Evolutionary conservation across 2,113 vertebrate genomes (phyloP).

Genomic region (Barbus barbus): DNA sequence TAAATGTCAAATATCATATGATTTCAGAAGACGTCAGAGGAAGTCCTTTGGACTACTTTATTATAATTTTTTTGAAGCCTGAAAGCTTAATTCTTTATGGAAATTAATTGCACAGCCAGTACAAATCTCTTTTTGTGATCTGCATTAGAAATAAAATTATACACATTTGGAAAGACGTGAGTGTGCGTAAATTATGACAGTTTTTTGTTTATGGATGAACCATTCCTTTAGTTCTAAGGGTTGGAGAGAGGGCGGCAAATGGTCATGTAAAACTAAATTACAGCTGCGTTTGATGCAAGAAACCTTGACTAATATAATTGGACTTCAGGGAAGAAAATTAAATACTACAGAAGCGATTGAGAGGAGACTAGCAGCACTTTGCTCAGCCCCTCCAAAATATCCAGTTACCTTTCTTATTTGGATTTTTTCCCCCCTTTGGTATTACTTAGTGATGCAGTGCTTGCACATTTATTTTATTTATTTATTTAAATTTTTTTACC

Average conservation of each 20-base stretch:
- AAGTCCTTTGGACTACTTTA: background rate
- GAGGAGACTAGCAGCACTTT: background rate
- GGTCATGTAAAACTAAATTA: slow-evolving; percentile 8
- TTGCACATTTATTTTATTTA: background rate
- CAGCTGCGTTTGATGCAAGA: background rate
- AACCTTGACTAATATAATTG: background rate
- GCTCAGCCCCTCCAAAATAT: background rate
- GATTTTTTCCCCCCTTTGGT: too few relatives aligned
- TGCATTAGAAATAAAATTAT: background rate
- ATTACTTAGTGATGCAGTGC: background rate
- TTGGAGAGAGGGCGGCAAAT: background rate
- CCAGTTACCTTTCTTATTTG: background rate
- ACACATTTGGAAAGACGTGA: background rate
- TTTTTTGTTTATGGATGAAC: slow-evolving; percentile 3
- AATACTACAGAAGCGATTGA: background rate
- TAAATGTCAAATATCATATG: background rate
- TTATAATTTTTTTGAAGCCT: background rate
- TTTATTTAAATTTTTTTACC: too few relatives aligned
- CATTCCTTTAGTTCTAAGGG: background rate
- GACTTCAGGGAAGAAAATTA: slow-evolving; percentile 1
- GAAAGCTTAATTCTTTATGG: background rate
- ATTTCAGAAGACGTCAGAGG: background rate
- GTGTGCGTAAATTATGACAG: background rate
- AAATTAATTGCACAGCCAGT: background rate
- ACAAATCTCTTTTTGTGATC: slow-evolving; percentile 17